Evolutionary conservation across 2,888 invertebrate species (phyloP), one percentile per base, ranked within the genome.

Genomic region (Athetis lepigone): DNA sequence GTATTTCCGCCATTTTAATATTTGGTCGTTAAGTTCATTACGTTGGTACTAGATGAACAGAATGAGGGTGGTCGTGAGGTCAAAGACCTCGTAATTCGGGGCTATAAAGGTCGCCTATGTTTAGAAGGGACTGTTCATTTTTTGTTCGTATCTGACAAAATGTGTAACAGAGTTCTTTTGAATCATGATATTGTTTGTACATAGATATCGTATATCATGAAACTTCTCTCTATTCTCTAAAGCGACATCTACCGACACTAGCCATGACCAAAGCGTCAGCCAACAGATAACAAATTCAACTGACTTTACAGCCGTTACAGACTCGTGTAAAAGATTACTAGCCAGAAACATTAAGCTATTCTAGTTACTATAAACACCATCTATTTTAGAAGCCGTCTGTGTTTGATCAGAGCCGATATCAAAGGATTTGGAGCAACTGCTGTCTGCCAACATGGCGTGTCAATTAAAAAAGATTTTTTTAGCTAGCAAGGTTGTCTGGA

Each of bases 341-440:
- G 49, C 46, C 36, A 52, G 46, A 63, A 72, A 52, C 66, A 60
- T 62, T 46, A 60, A 43, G 66, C 75, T 73, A 75, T 77, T 79
- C 72, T 64, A 67, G 79, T 66, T 69, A 71, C 70, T 67, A 73
- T 83, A 83, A 82, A 83, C 84, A 82, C 29, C 9, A 55, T 79
- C 87, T 88, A 88, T 88, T 88, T 86, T 74, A 37, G 68, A 75
- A 62, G 69, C 60, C 77, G 80, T 82, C 89, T 88, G 89, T 70
- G 83, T 86, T 82, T 82, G 68, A 81, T 83, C 83, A 80, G 69
- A 58, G 47, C 47, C 52, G 49, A 75, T 77, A 82, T 82, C 83
- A 83, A 83, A 82, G 81, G 82, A 75, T 77, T 71, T 61, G 36
- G 37, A 60, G 51, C 68, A 62, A 69, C 56, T 57, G 65, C 37